Evolutionary conservation across 1,140 invertebrate genomes (phyloP), one percentile per base, ranked within the genome.

Genomic region (Saccostrea cuccullata): DNA sequence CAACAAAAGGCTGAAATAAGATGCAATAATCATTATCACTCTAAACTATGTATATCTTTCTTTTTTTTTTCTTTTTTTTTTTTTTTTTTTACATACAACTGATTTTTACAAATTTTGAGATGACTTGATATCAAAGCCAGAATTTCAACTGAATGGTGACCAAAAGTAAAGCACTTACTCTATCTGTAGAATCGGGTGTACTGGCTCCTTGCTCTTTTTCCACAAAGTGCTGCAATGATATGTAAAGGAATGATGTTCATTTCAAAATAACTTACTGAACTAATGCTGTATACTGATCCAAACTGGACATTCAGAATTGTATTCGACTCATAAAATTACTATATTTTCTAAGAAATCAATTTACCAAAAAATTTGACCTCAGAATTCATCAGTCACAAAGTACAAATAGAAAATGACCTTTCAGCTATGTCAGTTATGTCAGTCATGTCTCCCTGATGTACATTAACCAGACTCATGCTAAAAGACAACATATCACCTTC

Each of bases 1-100:
- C 82, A n/a, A 84, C 82, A 56, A 84, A 84, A 15, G 82, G 82
- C 82, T 84, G 82, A 26, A 56, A 84, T 23, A 84, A 84, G 11
- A 55, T 23, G 47, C 9, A 47, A 47, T 6, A 47, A 8, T 47
- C 47, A 47, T 47, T 9, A 47, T 47, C 47, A 9, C 47, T 47
- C 47, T 47, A 47, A 47, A 47, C 47, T 47, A 47, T 47, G 9
- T 2, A 36, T 36, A 36, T 36, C 30, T 36, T 36, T 36, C 30
- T 36, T 36, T 36, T 36, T 36, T n/a, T n/a, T n/a, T n/a, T n/a
- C 30, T 36, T 36, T 36, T 36, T 36, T 36, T 36, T 36, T 2
- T 36, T 36, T 36, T 36, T 36, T 36, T 36, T 36, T 47, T 47
- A 47, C 6, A 9, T 47, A 9, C 47, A 47, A 47, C 47, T 8